A percentile compares a stretch with the other conserved stretches of the same genome.
Evolutionary conservation across 2,797 vertebrate species (phyloP).

Genomic region (Poecile montanus): DNA sequence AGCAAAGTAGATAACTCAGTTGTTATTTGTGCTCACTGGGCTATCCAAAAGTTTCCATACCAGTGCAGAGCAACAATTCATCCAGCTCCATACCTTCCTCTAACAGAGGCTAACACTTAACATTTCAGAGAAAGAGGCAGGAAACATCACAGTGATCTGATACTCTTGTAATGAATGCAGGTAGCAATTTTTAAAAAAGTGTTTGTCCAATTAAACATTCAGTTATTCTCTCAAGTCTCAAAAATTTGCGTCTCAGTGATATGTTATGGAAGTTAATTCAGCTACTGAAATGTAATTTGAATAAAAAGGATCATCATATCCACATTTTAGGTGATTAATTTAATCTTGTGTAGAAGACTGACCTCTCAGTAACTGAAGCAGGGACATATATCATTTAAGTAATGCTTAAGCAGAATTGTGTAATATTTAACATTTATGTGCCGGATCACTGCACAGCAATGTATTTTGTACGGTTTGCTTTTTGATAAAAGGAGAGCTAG

Average conservation of each 20-base stretch:
- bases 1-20: not conserved
- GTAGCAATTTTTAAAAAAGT: not conserved
- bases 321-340: not conserved
- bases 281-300: not conserved
- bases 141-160: not conserved
- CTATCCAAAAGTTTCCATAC: not conserved
- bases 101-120: not conserved
- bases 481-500: not conserved
- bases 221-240: not conserved
- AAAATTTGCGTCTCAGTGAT: not conserved
- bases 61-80: not conserved
- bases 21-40: not conserved
- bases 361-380: not conserved
- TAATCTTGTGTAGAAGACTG: not conserved
- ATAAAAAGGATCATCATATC: not conserved
- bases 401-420: not conserved
- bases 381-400: not conserved
- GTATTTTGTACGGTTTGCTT: not conserved
- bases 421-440: not conserved
- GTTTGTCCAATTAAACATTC: not conserved
- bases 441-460: conserved; percentile 18
- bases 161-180: not conserved
- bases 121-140: not conserved
- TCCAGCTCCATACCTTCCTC: not conserved
- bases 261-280: conserved; percentile 2